Conservation (phyloP, 2,888 invertebrate genomes). For the Cryptosula pallasiana region DNA sequence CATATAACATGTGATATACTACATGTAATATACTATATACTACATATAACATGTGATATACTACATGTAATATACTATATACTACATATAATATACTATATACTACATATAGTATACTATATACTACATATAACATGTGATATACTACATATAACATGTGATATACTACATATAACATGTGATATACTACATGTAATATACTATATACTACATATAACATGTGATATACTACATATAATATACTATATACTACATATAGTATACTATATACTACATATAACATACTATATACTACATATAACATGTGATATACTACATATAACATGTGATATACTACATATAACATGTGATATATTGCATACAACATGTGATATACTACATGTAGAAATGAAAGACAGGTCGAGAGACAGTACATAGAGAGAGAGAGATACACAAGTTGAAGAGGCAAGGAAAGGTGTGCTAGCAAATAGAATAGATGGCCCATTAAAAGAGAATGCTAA, state of each 20-base stretch:
- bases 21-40: not conserved
- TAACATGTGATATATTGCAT: not conserved
- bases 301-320: not conserved
- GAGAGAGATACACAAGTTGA: no score
- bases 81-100: not conserved
- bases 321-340: not conserved
- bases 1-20: not conserved
- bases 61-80: not conserved
- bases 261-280: not conserved
- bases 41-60: conserved; percentile 13
- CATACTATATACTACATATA: not conserved
- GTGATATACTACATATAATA: not conserved
- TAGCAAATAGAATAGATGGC: no score
- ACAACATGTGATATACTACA: no score
- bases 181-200: not conserved
- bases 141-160: not conserved
- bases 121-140: not conserved
- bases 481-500: not conserved
- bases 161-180: not conserved
- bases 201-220: not conserved
- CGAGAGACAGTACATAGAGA: no score
- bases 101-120: not conserved
- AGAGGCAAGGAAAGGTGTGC: no score
- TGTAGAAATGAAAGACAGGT: no score
- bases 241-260: not conserved